phyloP scores from a whole-genome alignment of 2,797 vertebrate species.

The Podarcis lilfordi region DNA sequence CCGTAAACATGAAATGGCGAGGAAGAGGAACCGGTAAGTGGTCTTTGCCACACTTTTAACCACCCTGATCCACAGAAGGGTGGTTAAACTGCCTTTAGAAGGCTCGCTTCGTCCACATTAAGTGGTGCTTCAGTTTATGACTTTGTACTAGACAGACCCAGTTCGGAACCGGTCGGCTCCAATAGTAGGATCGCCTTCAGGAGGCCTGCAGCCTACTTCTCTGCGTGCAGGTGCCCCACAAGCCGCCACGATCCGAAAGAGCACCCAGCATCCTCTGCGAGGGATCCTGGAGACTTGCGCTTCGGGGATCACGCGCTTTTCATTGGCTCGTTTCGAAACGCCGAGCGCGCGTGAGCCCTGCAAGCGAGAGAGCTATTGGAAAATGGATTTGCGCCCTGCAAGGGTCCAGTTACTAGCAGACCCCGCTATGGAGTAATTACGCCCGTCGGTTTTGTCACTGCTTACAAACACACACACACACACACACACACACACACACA shows the following conservation, averaged over 20 bases:
- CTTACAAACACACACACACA: background rate
- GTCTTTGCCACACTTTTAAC: background rate
- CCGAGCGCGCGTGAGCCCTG: no score
- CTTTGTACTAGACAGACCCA: background rate
- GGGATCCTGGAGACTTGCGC: background rate
- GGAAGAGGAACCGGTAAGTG: no score
- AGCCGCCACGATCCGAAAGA: background rate
- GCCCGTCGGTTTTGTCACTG: background rate
- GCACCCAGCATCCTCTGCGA: background rate
- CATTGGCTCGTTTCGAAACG: background rate
- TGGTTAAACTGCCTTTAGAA: no score
- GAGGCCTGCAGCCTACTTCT: background rate
- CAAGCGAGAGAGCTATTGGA: background rate
- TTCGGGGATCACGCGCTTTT: background rate
- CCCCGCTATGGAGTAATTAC: background rate
- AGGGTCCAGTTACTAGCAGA: background rate
- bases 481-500: no score
- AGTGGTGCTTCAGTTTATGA: background rate
- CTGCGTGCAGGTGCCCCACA: background rate
- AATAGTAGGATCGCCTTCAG: background rate
- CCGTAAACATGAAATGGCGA: no score
- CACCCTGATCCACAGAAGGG: background rate
- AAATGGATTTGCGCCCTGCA: background rate
- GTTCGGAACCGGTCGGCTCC: background rate
- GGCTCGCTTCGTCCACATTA: background rate